phyloP scores from a whole-genome alignment of 1,140 invertebrate species.

The Archegozetes longisetosus region DNA sequence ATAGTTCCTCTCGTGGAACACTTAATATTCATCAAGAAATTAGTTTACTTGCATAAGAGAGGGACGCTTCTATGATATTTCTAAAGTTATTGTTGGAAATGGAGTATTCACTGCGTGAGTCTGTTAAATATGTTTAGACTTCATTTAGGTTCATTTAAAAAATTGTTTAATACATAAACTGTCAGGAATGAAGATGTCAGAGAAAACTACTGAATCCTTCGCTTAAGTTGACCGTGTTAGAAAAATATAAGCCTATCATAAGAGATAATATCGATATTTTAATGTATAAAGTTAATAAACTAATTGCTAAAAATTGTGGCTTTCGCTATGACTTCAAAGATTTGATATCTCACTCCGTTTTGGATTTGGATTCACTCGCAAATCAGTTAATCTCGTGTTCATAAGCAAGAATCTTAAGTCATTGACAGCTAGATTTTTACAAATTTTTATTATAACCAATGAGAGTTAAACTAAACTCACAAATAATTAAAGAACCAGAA shows the following conservation, averaged over 20 bases:
- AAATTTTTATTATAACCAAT: slow-evolving; percentile 6
- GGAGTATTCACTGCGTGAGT: slow-evolving; percentile 9
- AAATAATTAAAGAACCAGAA: slow-evolving; percentile 3
- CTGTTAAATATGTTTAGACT: not conserved
- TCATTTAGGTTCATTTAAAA: not conserved
- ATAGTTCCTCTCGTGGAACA: slow-evolving; percentile 57
- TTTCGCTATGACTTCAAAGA: not conserved
- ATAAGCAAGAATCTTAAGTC: too few relatives aligned
- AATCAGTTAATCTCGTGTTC: not conserved
- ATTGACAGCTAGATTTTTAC: not conserved
- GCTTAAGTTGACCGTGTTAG: slow-evolving; percentile 1
- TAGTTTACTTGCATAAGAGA: slow-evolving; percentile 15
- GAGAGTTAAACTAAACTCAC: slow-evolving; percentile 6
- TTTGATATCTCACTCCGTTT: not conserved
- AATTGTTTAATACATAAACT: not conserved
- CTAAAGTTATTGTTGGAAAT: not conserved
- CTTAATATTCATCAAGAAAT: slow-evolving; percentile 67
- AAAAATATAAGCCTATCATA: not conserved
- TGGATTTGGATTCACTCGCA: not conserved
- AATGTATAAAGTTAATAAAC: not conserved
- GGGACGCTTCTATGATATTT: slow-evolving; percentile 2
- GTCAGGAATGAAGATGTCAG: not conserved
- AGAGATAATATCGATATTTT: slow-evolving; percentile 2
- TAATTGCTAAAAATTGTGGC: slow-evolving; percentile 1
- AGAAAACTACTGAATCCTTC: not conserved